Evolutionary conservation across 2,888 invertebrate species (phyloP), one percentile per base, ranked within the genome.

Genomic region (Lasioglossum pauxillum): DNA sequence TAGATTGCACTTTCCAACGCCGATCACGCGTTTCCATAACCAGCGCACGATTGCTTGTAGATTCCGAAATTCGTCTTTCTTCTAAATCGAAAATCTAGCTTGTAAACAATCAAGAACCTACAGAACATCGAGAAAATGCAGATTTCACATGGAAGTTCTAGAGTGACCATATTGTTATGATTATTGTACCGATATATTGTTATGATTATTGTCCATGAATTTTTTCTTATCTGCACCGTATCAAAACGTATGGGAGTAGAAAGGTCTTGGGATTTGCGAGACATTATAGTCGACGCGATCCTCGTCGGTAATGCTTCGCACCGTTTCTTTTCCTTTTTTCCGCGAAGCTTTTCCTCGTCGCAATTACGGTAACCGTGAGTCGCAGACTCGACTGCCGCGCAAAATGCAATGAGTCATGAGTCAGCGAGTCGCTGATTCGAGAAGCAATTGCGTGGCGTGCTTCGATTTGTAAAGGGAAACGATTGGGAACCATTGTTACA

Each of bases 341-440:
- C 64, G 7, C 8, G 31, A 38, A 14, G 7, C 41, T 71, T 71
- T 71, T 41, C 41, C n/a, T 71, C 41, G 23, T 38, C 38, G 41
- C 71, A 71, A 71, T 71, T 71, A 41, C 71, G n/a, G 71, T 71
- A 41, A 71, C 71, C 71, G 71, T 74, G 67, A 53, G 78, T 67
- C 49, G 64, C 73, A 46, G 73, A 82, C 46, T 38, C 64, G 82
- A 35, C 67, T 82, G 35, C 77, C 74, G 46, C 84, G 83, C 83
- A 84, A 77, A 84, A 84, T 46, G 77, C 83, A 82, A 35, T 46
- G 73, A 84, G 77, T 84, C 83, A 82, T 38, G 74, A 57, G 57
- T 35, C 60, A 79, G 46, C 74, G 27, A 38, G 23, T 38, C 38
- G 27, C 12, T 69, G 83, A 84, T 84, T 76, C 82, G 44, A 82